Percentiles rank a stretch among this genome's conserved stretches.
Evolutionary conservation across 2,888 invertebrate species (phyloP).

Genomic region (Lepas anatifera): DNA sequence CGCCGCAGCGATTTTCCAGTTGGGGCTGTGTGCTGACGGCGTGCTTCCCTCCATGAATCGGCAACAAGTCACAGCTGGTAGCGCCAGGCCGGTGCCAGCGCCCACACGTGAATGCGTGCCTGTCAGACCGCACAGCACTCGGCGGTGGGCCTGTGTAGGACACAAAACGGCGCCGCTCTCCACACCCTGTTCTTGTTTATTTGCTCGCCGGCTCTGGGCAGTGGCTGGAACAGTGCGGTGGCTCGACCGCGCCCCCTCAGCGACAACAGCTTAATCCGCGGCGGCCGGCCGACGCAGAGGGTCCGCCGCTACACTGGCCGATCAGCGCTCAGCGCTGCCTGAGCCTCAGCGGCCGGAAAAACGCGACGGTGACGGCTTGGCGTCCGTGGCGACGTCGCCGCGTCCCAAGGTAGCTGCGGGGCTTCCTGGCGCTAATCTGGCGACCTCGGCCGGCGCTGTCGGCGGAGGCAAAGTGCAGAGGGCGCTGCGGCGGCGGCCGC

Average conservation of each 20-base stretch:
- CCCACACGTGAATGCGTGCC: neutral
- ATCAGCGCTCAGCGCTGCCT: no score
- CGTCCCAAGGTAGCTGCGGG: neutral
- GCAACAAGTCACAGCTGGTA: neutral
- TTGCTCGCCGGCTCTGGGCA: neutral
- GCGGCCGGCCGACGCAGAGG: neutral
- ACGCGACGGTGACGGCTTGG: no score
- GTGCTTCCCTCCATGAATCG: no score
- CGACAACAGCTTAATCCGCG: neutral
- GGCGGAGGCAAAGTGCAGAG: neutral
- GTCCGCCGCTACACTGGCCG: no score
- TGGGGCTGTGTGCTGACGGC: no score
- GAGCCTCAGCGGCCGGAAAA: no score
- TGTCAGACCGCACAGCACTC: neutral
- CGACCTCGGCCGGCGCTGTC: neutral
- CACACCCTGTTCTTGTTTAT: no score
- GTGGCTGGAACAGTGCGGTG: neutral
- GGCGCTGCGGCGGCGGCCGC: neutral
- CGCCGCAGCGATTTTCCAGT: no score
- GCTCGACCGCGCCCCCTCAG: neutral
- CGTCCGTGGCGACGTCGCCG: neutral
- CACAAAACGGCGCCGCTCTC: no score
- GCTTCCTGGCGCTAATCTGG: neutral
- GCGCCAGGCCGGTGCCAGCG: neutral
- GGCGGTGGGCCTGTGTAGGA: no score